A percentile compares a stretch with the other conserved stretches of the same genome.
These are phyloP conservation scores for Penaeus japonicus DNA, from an alignment of 1,140 invertebrate species.

Conservation along the genomic window DNA sequence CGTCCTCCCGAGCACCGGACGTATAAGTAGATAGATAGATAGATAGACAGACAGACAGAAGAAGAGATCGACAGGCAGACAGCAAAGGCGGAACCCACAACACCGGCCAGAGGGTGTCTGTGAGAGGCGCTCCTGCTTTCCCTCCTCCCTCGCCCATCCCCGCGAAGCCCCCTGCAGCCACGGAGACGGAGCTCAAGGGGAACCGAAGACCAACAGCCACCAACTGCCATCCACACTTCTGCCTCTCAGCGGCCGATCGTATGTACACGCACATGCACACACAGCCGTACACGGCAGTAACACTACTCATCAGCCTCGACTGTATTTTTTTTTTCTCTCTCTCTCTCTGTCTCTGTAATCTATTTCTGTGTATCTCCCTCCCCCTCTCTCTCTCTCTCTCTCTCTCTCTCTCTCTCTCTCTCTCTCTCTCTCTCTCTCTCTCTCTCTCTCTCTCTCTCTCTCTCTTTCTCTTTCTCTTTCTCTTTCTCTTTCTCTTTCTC, in stretches of 20 bases:
- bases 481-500: background rate
- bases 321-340: background rate
- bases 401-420: background rate
- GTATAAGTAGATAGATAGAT: too few species aligned
- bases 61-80: too few species aligned
- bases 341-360: background rate
- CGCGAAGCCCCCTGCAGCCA: background rate
- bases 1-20: too few species aligned
- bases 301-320: too few species aligned
- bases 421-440: background rate
- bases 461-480: background rate
- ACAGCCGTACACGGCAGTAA: too few species aligned
- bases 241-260: background rate
- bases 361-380: background rate
- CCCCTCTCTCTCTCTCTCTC: background rate
- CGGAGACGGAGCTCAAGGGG: too few species aligned
- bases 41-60: too few species aligned
- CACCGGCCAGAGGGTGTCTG: too few species aligned
- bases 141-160: background rate
- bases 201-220: background rate
- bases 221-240: background rate
- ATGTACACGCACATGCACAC: too few species aligned
- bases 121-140: background rate
- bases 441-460: background rate
- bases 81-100: too few species aligned